Evolutionary conservation across 2,797 vertebrate species (phyloP).

Genomic region (Silurus lanzhouensis): DNA sequence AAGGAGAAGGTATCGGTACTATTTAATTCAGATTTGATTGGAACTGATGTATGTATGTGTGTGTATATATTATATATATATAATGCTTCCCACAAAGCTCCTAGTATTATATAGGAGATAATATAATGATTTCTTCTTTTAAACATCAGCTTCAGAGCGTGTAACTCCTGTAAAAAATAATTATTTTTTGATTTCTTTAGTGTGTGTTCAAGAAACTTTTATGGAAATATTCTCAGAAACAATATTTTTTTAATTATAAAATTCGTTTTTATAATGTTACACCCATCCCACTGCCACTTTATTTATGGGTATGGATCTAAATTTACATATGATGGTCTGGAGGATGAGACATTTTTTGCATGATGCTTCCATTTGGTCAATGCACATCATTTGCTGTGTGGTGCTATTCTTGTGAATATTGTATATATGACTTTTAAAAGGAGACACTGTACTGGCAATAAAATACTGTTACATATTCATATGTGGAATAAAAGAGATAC

Average conservation of each 20-base stretch:
- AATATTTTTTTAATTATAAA: no score
- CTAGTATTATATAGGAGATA: neutral
- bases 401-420: no score
- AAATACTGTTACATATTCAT: neutral
- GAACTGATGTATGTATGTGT: no score
- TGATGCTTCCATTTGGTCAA: constrained; percentile 49
- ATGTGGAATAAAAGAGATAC: neutral
- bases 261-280: neutral
- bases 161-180: neutral
- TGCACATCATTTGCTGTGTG: neutral
- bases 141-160: constrained; percentile 7
- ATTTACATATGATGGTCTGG: constrained; percentile 52
- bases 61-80: no score
- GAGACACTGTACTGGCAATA: neutral
- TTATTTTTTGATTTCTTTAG: neutral
- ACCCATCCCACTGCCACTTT: constrained; percentile 37
- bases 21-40: no score
- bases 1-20: no score
- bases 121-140: neutral
- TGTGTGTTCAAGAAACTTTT: neutral
- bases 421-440: constrained; percentile 6
- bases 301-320: constrained; percentile 53
- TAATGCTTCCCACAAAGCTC: neutral
- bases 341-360: constrained; percentile 50
- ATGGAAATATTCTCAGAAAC: no score